Base-by-base conservation (phyloP, 2,113 vertebrate genomes). In the Dermatemys mawii region DNA sequence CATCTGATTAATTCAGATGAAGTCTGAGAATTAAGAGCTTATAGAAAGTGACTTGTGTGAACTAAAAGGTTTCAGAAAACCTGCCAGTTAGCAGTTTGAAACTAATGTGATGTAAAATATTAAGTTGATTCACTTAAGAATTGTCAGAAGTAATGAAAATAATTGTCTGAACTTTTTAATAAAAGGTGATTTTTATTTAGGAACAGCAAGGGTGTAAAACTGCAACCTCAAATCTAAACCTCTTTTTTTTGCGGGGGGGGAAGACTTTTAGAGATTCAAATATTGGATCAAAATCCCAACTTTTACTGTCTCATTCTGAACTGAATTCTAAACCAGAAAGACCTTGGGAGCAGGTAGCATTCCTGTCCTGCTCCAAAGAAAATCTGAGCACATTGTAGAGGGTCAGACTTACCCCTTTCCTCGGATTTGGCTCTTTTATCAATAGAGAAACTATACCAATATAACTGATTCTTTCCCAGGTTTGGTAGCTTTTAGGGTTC, bases 11-110 rank as follows among this genome's bases (percentile, higher is more conserved):
- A 86, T n/a, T 32, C 1, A 19, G 27, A 24, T 63, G 55, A 11
- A 22, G 32, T 89, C 93, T 84, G 86, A 95, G 76, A 48, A 32
- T 44, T 32, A 82, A 88, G 35, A 38, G 32, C 24, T 51, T 90
- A 67, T 35, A 73, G 55, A 46, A 46, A 63, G 38, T 57, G 2
- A 41, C 29, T 80, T 16, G 2, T 27, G 46, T 35, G 78, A 38
- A 49, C 49, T 92, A 48, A 86, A 67, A 50, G 2, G 3, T 44
- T 2, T 85, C 76, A 75, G 55, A 41, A 85, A 76, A 44, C 0
- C 1, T 38, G 5, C 29, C 26, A 27, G 6, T 29, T 26, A n/a
- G 3, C 8, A 2, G 0, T 87, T 96, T 81, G 84, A 78, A 91
- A 91, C 24, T 35, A 54, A 35, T 54, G 27, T 78, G 78, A 7